phyloP scores from a whole-genome alignment of 2,113 vertebrate species.

The Cnemophilus loriae region DNA sequence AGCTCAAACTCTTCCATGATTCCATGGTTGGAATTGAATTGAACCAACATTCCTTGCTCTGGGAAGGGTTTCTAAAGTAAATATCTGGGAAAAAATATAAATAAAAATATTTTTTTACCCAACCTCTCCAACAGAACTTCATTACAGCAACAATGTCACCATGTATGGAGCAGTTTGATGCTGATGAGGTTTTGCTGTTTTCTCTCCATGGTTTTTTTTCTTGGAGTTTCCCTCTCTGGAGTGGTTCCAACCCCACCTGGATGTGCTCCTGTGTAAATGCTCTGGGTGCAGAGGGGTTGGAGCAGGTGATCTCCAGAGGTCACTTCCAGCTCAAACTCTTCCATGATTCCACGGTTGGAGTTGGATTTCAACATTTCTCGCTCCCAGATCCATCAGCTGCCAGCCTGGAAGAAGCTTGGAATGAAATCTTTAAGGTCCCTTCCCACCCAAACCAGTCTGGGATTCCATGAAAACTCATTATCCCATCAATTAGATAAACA shows the following conservation, averaged over 20 bases:
- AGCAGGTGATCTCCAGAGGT: not conserved
- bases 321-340: not conserved
- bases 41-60: not conserved
- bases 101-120: not conserved
- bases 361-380: not conserved
- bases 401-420: not conserved
- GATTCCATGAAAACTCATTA: not conserved
- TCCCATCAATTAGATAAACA: not conserved
- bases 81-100: not conserved
- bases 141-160: not conserved
- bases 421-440: not conserved
- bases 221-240: not conserved
- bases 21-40: not conserved
- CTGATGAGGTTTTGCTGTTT: not conserved
- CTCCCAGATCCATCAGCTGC: not conserved
- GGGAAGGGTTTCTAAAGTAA: too few species aligned
- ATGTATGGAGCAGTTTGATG: not conserved
- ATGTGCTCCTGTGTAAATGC: not conserved
- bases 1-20: not conserved
- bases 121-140: not conserved
- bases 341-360: not conserved
- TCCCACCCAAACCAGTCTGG: not conserved
- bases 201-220: not conserved
- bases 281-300: not conserved
- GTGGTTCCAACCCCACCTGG: not conserved